Conservation (phyloP, 2,888 invertebrate species). For the Diaphora mendica region DNA sequence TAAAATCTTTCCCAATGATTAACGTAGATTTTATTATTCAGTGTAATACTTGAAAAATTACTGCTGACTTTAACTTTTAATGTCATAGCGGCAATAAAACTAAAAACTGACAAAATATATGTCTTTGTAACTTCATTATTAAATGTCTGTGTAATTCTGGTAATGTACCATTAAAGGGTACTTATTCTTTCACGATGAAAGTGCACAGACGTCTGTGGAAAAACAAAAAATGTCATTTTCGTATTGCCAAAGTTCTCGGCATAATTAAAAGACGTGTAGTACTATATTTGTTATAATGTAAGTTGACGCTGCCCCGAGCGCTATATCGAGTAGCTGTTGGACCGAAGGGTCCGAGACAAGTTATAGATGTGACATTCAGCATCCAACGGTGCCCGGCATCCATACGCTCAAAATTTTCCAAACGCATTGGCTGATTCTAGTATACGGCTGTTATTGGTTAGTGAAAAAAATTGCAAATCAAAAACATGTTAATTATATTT, state of each 20-base stretch:
- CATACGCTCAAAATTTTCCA: constrained; percentile 76
- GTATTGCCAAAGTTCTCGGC: constrained; percentile 20
- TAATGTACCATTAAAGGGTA: constrained; percentile 27
- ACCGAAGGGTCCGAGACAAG: constrained; percentile 29
- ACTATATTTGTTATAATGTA: constrained; percentile 30
- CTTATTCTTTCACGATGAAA: constrained; percentile 30
- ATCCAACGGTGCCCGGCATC: constrained; percentile 71
- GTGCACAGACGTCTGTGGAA: constrained; percentile 14
- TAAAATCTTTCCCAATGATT: constrained; percentile 61
- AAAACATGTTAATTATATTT: constrained; percentile 85
- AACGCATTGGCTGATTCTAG: constrained; percentile 84
- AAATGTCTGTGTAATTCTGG: constrained; percentile 31
- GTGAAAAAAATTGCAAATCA: constrained; percentile 81
- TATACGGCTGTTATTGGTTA: constrained; percentile 87
- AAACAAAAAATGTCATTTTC: constrained; percentile 17
- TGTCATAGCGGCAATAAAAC: constrained; percentile 23
- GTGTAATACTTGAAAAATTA: constrained; percentile 54
- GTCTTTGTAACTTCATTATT: neutral
- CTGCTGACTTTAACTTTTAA: constrained; percentile 43
- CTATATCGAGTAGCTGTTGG: constrained; percentile 21
- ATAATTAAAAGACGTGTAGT: constrained; percentile 33
- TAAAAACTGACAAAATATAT: neutral
- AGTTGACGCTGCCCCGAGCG: constrained; percentile 29
- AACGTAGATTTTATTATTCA: constrained; percentile 54
- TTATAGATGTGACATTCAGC: constrained; percentile 62